Evolutionary conservation across 2,888 invertebrate genomes (phyloP), one percentile per base, ranked within the genome.

Genomic region (Lacanobia oleracea): DNA sequence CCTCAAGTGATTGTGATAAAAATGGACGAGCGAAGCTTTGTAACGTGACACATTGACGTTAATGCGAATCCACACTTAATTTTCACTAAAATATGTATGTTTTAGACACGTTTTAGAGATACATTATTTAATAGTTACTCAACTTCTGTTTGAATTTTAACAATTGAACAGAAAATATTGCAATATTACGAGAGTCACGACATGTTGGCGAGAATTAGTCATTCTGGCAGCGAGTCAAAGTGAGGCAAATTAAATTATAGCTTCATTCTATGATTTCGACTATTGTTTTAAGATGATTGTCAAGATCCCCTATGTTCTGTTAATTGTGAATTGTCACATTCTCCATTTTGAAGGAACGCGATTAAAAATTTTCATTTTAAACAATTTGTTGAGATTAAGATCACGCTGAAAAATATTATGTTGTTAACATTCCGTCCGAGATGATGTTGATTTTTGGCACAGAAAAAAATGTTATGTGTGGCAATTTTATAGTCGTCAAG

Each of bases 381-480:
- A 89, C 93, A 93, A 95, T 95, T 94, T 93, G 93, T 93, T 91
- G 88, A 93, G 93, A 94, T 94, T 94, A 93, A 94, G 89, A 94
- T 89, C 89, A 86, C 90, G 88, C 90, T 91, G 92, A 93, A 93
- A 94, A 94, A 93, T 95, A 94, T 95, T 93, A 92, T 94, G 94
- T 93, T 95, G 91, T 95, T 94, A 93, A 94, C 94, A 95, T 95
- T 95, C 94, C 93, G 86, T 86, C 87, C 82, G 91, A 88, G 91
- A 92, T 92, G 91, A 92, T 92, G 92, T 93, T 93, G 94, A 93
- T 89, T 93, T 95, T 95, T 94, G 94, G 95, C 95, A 94, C 94
- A 87, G 88, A 89, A 88, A 90, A 91, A 90, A 91, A 88, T 92
- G 86, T 93, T 92, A 93, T 93, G 90, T 93, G 93, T 89, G 89